These are phyloP conservation scores for Callimorpha dominula DNA, from an alignment of 2,888 invertebrate species.

Conservation along the genomic window DNA sequence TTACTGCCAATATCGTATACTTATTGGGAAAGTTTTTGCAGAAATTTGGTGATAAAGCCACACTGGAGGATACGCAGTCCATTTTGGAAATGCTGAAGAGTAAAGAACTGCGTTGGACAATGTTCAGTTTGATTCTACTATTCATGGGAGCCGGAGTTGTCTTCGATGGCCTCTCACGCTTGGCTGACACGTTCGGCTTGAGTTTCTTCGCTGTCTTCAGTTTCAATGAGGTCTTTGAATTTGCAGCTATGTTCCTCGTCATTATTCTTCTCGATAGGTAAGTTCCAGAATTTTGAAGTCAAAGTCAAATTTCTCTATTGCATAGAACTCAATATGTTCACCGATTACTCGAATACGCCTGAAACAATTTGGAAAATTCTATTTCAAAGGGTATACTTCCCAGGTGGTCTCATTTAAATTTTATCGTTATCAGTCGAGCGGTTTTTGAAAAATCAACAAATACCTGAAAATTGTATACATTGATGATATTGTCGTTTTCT, in stretches of 20 bases:
- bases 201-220: constrained; percentile 71
- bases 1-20: too few relatives aligned
- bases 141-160: constrained; percentile 62
- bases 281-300: neutral
- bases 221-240: constrained; percentile 64
- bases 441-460: too few relatives aligned
- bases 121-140: constrained; percentile 43
- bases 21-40: neutral
- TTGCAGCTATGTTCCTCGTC: constrained; percentile 53
- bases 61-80: constrained; percentile 4
- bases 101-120: constrained; percentile 2
- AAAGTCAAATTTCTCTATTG: too few relatives aligned
- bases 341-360: too few relatives aligned
- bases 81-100: constrained; percentile 10
- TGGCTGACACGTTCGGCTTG: constrained; percentile 70
- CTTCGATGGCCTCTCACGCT: constrained; percentile 68
- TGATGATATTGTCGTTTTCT: too few relatives aligned
- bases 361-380: too few relatives aligned
- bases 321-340: too few relatives aligned
- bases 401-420: too few relatives aligned
- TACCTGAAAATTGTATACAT: too few relatives aligned
- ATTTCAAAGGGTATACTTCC: too few relatives aligned
- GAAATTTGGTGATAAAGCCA: constrained; percentile 18
- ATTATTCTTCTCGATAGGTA: constrained; percentile 22
- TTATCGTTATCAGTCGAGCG: too few relatives aligned